Base-by-base conservation (phyloP, 1,140 invertebrate species). In the Cydia pomonella region DNA sequence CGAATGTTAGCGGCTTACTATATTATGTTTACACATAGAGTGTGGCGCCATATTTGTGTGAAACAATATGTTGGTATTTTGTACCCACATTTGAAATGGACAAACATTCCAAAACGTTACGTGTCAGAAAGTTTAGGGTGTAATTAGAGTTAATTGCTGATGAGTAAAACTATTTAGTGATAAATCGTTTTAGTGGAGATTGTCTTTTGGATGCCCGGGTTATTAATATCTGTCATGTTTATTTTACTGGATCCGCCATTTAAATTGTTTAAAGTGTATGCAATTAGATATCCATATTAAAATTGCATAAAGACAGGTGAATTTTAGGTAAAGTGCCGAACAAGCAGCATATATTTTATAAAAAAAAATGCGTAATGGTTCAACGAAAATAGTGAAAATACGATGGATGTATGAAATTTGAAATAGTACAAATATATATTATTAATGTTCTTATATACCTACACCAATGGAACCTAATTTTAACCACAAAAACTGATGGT, bases 81-180 rank as follows among this genome's bases (percentile, higher is more conserved):
- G 21, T 59, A 12, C 18, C 53, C 53, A 59, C 53, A 59, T 59
- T 59, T 59, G 53, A 59, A 59, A 59, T 59, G 53, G 53, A 59
- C 53, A 59, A 59, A 59, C 53, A 59, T 59, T 59, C 53, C 53
- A 59, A 59, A 59, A 59, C 53, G 53, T 59, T 59, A 59, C 21
- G 53, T 59, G 53, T 59, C 53, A 23, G 53, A 59, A 59, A 59
- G 53, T 59, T 59, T 59, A 59, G 53, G 53, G 53, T 23, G 53
- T 59, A 59, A 59, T 59, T 59, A 59, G 18, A 59, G 53, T 10
- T 59, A 59, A 59, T 59, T 59, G 53, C 53, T 59, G 53, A 59
- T 59, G 53, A 59, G 53, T 59, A 59, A 59, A 59, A 59, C 53
- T 59, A 59, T 59, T 59, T 59, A 59, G 53, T 59, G 53, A 59